Percentiles rank a stretch among this genome's conserved stretches.
phyloP scores from a whole-genome alignment of 2,888 invertebrate species.

The Apodemia duryi region DNA sequence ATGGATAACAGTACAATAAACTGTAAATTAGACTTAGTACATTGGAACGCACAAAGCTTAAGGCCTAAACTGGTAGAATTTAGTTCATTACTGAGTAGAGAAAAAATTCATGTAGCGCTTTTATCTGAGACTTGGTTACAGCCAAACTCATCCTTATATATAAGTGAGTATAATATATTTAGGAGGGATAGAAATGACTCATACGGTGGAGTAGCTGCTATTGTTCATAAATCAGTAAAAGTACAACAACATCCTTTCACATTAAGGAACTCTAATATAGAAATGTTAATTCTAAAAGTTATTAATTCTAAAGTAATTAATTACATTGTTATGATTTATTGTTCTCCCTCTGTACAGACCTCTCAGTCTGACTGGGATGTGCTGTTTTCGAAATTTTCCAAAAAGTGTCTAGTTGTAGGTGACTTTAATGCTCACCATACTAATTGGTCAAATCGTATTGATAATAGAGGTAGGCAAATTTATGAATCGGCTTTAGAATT shows the following conservation, averaged over 20 bases:
- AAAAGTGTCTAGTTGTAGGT: too few relatives aligned
- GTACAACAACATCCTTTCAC: background rate
- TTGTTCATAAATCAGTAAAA: constrained; percentile 25
- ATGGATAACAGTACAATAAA: background rate
- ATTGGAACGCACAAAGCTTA: constrained; percentile 21
- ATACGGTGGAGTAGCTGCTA: constrained; percentile 27
- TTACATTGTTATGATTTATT: constrained; percentile 27
- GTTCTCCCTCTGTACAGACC: constrained; percentile 20
- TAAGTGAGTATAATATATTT: constrained; percentile 25
- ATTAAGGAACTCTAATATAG: constrained; percentile 22
- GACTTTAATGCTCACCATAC: too few relatives aligned
- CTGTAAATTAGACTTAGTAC: constrained; percentile 16
- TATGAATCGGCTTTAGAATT: too few relatives aligned
- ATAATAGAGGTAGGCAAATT: too few relatives aligned
- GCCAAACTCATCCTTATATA: background rate
- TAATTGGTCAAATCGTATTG: too few relatives aligned
- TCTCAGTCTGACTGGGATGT: too few relatives aligned
- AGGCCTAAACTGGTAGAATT: constrained; percentile 8
- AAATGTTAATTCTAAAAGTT: constrained; percentile 21
- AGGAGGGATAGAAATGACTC: constrained; percentile 25
- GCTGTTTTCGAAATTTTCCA: too few relatives aligned
- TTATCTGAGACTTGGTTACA: constrained; percentile 30
- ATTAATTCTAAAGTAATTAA: constrained; percentile 21
- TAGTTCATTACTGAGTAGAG: constrained; percentile 15
- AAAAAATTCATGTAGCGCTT: constrained; percentile 25